These are phyloP conservation scores for Alces alces DNA, from an alignment of 2,113 vertebrate genomes.

Conservation along the genomic window DNA sequence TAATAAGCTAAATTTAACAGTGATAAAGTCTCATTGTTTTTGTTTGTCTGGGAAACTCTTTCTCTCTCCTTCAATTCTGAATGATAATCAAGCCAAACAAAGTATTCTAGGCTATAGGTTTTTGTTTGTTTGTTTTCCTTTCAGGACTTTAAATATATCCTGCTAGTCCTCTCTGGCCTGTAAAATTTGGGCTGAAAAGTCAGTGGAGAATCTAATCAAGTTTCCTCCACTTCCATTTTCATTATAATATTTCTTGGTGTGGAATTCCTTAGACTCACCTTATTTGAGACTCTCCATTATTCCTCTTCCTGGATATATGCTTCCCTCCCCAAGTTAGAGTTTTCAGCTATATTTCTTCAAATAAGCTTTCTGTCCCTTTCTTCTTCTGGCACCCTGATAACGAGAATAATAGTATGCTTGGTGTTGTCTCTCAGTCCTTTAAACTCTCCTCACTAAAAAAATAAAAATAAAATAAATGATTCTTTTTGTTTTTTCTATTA, in stretches of 20 bases:
- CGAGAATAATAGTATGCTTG: neutral
- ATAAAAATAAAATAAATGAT: neutral
- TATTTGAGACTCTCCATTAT: neutral
- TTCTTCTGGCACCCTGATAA: neutral
- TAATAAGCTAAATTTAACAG: neutral
- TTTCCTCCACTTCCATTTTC: neutral
- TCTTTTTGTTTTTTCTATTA: rapidly evolving
- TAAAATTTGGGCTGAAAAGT: neutral
- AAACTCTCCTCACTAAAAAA: neutral
- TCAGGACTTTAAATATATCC: neutral
- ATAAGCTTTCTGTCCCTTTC: neutral
- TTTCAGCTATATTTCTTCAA: neutral
- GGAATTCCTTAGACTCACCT: neutral
- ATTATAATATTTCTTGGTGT: neutral
- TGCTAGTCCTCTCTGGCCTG: neutral
- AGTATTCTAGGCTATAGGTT: neutral
- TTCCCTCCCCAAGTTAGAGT: neutral
- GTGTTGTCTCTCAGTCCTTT: neutral
- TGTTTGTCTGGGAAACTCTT: neutral
- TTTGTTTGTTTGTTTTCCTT: neutral
- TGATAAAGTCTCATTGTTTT: neutral
- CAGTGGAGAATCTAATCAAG: neutral
- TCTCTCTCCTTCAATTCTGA: neutral
- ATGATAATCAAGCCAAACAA: neutral
- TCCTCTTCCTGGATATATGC: neutral